Base-by-base conservation (phyloP, 1,140 invertebrate genomes). In the Drosophila tristis region DNA sequence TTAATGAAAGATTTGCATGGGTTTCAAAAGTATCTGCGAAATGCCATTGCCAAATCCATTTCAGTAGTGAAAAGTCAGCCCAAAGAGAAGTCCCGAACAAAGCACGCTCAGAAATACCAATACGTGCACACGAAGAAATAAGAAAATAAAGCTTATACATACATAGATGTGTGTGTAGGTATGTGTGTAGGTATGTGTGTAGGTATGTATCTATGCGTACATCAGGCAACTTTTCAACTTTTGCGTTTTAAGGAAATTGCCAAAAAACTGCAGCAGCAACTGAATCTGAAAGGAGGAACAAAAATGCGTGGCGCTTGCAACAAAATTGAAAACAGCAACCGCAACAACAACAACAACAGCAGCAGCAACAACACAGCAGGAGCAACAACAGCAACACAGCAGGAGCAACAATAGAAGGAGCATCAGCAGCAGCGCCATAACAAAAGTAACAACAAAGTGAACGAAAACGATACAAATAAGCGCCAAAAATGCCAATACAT, bases 401-500 rank as follows among this genome's bases (percentile, higher is more conserved):
- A 74, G 49, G 53, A 67, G 78, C 63, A 87, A 78, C 82, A 86
- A 86, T 74, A 86, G 26, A 42, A 59, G 45, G 23, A 59, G 55
- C 64, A 59, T n/a, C 62, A 67, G 49, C 48, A 64, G 49, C 48
- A 64, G 29, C 26, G 56, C 75, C 56, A 54, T 42, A 57, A 57
- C 61, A 74, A 57, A 59, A 67, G 78, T 66, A 87, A 78, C 82
- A 86, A 86, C 82, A 86, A 87, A 75, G 78, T 87, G 78, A 68
- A 74, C 74, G 74, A 87, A 87, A 86, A 68, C 82, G 82, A 86
- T 86, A 86, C 82, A 87, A 87, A 89, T 87, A 89, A 89, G 78
- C 82, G 75, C 61, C 64, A 84, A 87, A 78, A 87, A 82, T 89
- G 84, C 78, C 82, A 87, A 87, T 87, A 87, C 84, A 87, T 82